Conservation (phyloP, 2,113 vertebrate genomes). For the Xiphias gladius region DNA sequence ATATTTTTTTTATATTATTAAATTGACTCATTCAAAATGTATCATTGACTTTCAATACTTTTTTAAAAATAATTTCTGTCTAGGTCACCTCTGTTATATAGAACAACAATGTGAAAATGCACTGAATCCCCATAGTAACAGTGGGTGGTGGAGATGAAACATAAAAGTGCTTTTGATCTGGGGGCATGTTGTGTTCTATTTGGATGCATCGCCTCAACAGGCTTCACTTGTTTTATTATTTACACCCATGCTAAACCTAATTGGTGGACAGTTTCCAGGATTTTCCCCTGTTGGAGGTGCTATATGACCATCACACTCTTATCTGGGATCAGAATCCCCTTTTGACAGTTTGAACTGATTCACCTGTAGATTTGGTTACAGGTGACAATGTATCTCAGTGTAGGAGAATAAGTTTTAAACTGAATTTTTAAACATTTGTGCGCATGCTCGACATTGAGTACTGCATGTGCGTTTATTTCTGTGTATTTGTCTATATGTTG, state of each 20-base stretch:
- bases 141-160: slow-evolving; percentile 49
- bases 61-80: background rate
- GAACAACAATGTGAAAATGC: slow-evolving; percentile 24
- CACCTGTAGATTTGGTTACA: background rate
- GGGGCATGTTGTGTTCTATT: slow-evolving; percentile 61
- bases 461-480: slow-evolving; percentile 17
- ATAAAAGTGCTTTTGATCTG: slow-evolving; percentile 38
- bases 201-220: slow-evolving; percentile 59
- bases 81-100: slow-evolving; percentile 11
- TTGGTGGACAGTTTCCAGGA: slow-evolving; percentile 20
- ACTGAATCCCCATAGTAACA: slow-evolving; percentile 9
- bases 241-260: slow-evolving; percentile 40
- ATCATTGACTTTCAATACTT: background rate
- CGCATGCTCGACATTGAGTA: background rate
- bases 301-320: slow-evolving; percentile 20
- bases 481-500: slow-evolving; percentile 26
- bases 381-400: background rate
- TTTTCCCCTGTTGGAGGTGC: slow-evolving; percentile 12
- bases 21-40: too few relatives aligned
- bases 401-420: background rate
- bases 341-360: background rate
- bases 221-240: slow-evolving; percentile 64
- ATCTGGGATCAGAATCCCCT: background rate
- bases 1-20: too few relatives aligned
- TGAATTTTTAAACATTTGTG: background rate